Evolutionary conservation across 2,797 vertebrate species (phyloP).

Genomic region (Rachycentron canadum): DNA sequence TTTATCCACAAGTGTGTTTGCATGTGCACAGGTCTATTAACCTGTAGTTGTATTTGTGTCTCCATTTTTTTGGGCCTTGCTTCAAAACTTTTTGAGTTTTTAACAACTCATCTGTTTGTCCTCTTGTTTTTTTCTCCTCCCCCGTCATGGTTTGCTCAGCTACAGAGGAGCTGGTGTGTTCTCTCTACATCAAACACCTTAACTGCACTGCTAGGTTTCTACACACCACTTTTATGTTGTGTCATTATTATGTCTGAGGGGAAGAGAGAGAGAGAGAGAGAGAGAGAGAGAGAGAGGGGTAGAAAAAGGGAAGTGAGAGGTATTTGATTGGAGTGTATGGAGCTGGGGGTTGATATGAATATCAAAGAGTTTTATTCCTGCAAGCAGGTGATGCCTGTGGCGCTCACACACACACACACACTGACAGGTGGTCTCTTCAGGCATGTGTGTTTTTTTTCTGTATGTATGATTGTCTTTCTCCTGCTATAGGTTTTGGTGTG

Average conservation of each 20-base stretch:
- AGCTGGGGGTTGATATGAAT: conserved; percentile 69
- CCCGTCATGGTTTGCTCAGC: conserved; percentile 26
- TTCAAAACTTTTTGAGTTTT: conserved; percentile 26
- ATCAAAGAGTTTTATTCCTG: conserved; percentile 58
- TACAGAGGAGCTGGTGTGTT: conserved; percentile 29
- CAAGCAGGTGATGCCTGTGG: conserved; percentile 58
- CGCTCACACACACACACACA: conserved; percentile 40
- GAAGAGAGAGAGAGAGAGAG: conserved; percentile 6
- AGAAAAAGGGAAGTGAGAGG: conserved; percentile 32
- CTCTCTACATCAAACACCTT: conserved; percentile 46
- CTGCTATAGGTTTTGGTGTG: conserved; percentile 27
- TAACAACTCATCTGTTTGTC: conserved; percentile 14
- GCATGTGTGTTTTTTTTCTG: conserved; percentile 7
- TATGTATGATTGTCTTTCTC: neutral
- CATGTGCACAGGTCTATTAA: neutral
- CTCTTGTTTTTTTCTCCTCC: neutral
- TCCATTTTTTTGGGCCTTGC: neutral
- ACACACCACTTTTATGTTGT: conserved; percentile 52
- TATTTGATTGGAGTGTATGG: conserved; percentile 47
- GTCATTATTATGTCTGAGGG: conserved; percentile 50
- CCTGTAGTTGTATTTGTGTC: neutral
- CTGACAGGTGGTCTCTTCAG: conserved; percentile 63
- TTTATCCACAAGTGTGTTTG: conserved; percentile 26
- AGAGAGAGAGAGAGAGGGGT: conserved; percentile 17
- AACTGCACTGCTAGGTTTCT: conserved; percentile 37